These are phyloP conservation scores for Exocentrus adspersus DNA, from an alignment of 2,888 invertebrate species.

Conservation along the genomic window DNA sequence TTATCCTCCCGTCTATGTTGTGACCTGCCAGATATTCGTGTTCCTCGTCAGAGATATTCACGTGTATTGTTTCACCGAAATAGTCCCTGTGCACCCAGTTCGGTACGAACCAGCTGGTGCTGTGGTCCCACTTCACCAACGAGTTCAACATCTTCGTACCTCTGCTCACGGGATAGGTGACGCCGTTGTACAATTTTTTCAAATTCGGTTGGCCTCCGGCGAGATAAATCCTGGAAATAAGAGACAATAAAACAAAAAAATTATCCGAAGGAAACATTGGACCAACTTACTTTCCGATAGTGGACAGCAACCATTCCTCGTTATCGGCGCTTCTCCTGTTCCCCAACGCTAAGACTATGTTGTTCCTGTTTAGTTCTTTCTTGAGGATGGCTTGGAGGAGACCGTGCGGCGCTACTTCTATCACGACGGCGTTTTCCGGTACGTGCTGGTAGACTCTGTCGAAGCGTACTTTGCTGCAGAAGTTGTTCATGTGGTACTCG, in stretches of 20 bases:
- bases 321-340: slow-evolving; percentile 74
- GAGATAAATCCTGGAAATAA: slow-evolving; percentile 76
- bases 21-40: slow-evolving; percentile 45
- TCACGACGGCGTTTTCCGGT: slow-evolving; percentile 79
- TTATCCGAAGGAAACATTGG: too few species aligned
- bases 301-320: slow-evolving; percentile 61
- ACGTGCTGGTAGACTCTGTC: slow-evolving; percentile 74
- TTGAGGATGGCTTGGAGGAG: slow-evolving; percentile 84
- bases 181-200: slow-evolving; percentile 77
- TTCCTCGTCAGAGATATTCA: slow-evolving; percentile 63
- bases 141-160: slow-evolving; percentile 86
- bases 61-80: slow-evolving; percentile 84
- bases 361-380: slow-evolving; percentile 72
- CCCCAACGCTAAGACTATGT: slow-evolving; percentile 75
- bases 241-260: too few species aligned
- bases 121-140: slow-evolving; percentile 88
- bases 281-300: slow-evolving; percentile 52
- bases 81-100: slow-evolving; percentile 74
- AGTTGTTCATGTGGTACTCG: slow-evolving; percentile 89
- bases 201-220: slow-evolving; percentile 79
- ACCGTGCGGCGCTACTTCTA: slow-evolving; percentile 89
- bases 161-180: slow-evolving; percentile 83
- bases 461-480: slow-evolving; percentile 74
- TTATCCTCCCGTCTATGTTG: slow-evolving; percentile 51
- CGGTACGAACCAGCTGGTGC: slow-evolving; percentile 78